These are phyloP conservation scores for Otus sunia DNA, from an alignment of 2,113 vertebrate genomes.

Conservation along the genomic window DNA sequence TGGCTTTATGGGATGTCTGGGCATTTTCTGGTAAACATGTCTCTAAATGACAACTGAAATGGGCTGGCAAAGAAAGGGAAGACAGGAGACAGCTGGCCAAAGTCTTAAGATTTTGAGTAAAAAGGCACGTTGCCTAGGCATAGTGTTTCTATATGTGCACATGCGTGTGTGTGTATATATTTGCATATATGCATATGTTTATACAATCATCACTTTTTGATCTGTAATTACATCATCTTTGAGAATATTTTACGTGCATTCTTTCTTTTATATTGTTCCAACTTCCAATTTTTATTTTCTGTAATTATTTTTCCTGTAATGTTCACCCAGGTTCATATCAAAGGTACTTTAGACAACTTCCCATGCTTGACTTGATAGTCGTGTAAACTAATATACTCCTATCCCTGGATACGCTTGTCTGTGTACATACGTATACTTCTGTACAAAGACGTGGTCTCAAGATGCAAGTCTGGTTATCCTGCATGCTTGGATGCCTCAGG, in stretches of 20 bases:
- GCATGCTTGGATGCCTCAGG: background rate
- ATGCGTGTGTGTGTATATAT: rapidly evolving
- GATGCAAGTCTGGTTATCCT: background rate
- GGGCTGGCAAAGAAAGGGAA: background rate
- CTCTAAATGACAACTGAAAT: background rate
- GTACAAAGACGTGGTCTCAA: background rate
- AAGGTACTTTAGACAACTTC: background rate
- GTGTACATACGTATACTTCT: rapidly evolving
- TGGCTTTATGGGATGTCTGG: background rate
- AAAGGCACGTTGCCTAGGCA: background rate
- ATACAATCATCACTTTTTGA: background rate
- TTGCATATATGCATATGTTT: background rate
- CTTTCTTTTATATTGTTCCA: background rate
- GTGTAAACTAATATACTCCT: background rate
- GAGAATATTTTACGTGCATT: background rate
- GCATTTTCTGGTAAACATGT: background rate
- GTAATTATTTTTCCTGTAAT: background rate
- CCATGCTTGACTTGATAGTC: background rate
- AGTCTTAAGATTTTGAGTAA: background rate
- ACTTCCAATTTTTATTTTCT: background rate
- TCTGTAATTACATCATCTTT: background rate
- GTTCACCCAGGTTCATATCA: background rate
- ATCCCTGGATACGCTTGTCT: rapidly evolving
- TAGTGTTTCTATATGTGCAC: background rate
- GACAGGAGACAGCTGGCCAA: background rate